Conservation (phyloP, 2,888 invertebrate species). For the Parthenolecanium corni region DNA sequence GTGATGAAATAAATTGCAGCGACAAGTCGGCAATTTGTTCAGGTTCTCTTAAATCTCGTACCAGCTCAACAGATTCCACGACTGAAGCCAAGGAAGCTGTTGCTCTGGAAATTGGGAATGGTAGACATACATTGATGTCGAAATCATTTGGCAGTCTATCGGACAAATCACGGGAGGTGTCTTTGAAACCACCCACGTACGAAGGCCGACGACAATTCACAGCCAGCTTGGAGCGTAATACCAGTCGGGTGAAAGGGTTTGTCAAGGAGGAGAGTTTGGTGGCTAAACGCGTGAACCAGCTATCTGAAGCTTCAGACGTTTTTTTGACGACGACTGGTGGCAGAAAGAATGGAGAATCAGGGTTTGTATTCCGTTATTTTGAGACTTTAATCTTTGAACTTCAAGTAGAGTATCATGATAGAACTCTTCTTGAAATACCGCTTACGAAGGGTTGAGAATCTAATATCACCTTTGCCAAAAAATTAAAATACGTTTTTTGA, state of each 20-base stretch:
- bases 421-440: no score
- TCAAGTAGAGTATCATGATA: no score
- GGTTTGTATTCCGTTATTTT: conserved; percentile 2
- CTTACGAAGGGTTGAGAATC: no score
- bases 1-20: neutral
- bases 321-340: neutral
- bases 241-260: conserved; percentile 5
- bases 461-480: no score
- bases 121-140: neutral
- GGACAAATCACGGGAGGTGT: conserved; percentile 9
- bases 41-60: no score
- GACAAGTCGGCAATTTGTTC: no score
- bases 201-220: conserved; percentile 15
- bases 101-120: neutral
- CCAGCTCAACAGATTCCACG: no score
- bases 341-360: conserved; percentile 13
- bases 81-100: no score
- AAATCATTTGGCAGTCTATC: conserved; percentile 8
- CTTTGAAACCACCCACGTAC: neutral
- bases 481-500: no score
- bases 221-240: conserved; percentile 30
- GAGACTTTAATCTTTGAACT: no score
- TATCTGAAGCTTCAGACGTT: conserved; percentile 18
- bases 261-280: conserved; percentile 31
- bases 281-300: conserved; percentile 33